These are phyloP conservation scores for Saxidomus purpurata DNA, from an alignment of 1,140 invertebrate species.

Conservation along the genomic window DNA sequence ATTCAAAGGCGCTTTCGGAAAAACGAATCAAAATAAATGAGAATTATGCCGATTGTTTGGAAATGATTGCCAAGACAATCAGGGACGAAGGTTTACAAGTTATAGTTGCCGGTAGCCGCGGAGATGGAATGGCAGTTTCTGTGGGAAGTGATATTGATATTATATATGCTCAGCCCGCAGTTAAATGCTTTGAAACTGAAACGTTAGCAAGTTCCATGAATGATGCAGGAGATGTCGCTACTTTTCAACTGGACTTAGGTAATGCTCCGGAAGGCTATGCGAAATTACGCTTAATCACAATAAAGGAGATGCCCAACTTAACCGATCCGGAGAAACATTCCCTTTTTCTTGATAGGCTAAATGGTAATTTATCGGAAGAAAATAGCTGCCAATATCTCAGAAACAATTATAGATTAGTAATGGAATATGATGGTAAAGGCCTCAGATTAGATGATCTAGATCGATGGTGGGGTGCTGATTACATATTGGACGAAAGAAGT, in stretches of 20 bases:
- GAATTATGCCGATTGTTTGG: not conserved
- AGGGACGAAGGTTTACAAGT: not conserved
- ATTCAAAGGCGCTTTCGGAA: not conserved
- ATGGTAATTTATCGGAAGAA: not conserved
- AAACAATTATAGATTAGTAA: too few species aligned
- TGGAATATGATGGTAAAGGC: too few species aligned
- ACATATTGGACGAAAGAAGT: not conserved
- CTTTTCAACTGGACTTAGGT: not conserved
- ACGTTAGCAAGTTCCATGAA: not conserved
- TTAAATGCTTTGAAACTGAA: not conserved
- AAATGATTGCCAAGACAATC: not conserved
- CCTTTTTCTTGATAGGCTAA: not conserved
- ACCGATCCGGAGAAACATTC: not conserved
- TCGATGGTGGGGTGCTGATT: not conserved
- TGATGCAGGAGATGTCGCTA: not conserved
- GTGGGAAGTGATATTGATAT: not conserved
- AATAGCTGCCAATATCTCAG: not conserved
- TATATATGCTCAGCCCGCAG: not conserved
- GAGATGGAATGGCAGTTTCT: not conserved
- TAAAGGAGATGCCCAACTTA: not conserved
- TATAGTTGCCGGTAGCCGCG: not conserved
- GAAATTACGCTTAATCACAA: not conserved
- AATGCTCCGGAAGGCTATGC: not conserved
- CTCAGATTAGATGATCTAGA: not conserved
- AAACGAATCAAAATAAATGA: not conserved